Evolutionary conservation across 2,113 vertebrate genomes (phyloP), one percentile per base, ranked within the genome.

Genomic region (Megaceryle maxima): DNA sequence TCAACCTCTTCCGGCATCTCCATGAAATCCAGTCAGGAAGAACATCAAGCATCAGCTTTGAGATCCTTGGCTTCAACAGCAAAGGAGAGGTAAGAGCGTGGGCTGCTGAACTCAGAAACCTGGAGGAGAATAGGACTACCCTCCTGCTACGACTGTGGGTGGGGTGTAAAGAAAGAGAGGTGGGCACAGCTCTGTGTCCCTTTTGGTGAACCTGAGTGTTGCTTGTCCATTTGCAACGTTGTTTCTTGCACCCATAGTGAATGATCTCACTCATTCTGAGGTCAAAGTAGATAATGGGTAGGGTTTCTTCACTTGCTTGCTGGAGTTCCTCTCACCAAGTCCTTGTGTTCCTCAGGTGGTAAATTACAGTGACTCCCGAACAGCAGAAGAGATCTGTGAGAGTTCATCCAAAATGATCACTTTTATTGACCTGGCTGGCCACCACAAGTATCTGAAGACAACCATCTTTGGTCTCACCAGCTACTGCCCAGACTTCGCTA

Each of bases 371-470:
- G 99, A 99, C 92, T 99, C 99, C 59, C 98, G 99, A 78, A 99
- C 99, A 33, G 99, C 99, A 62, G 99, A 99, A 95, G 99, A 99
- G 91, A 99, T 99, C 97, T 99, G 99, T 82, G 99, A 99, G 98
- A 99, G 98, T 90, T 99, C 99, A 83, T 99, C 99, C 90, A 99
- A 99, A 97, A 99, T 99, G 99, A 99, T 99, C 97, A 99, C 99
- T 51, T 99, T 99, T 97, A 99, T 99, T 48, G 99, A 99, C 95
- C 97, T 99, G 96, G 99, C 99, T 10, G 99, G 99, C 66, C 99
- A 99, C 97, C 99, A 99, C 97, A 99, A 99, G 87, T 99, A 99
- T 96, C 97, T 99, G 84, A 99, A 99, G 97, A 99, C 99, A 95
- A 99, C 99, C 91, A 99, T 99, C 96, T 99, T 99, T 76, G 99